Evolutionary conservation across 2,888 invertebrate species (phyloP), one percentile per base, ranked within the genome.

Genomic region (Macaria liturata): DNA sequence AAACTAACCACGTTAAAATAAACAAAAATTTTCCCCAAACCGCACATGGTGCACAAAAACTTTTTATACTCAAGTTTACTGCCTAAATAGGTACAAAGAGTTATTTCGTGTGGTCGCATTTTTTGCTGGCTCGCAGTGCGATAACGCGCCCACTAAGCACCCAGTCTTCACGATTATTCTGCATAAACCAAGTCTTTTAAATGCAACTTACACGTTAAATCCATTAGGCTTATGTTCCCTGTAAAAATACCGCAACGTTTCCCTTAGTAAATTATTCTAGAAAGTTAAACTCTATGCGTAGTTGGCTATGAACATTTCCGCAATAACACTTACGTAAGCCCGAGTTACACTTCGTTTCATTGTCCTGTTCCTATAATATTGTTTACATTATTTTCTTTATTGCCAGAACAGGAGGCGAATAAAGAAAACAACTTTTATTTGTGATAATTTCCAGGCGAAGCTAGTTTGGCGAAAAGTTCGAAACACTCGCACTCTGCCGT

Each of bases 121-220:
- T 63, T 69, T 65, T 61, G 64, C 59, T 62, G 62, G 62, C 59
- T 64, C 32, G 54, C 47, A 65, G 57, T 61, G 63, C 70, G 59
- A 64, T 69, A 74, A 64, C 64, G 67, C 69, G 70, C 67, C 67
- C 66, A 49, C 61, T 37, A 60, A 67, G 67, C 52, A 61, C 62
- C 53, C 63, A 62, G 68, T 66, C 67, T 64, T 59, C 61, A 54
- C 62, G 65, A 71, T 75, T 75, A 76, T 74, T 74, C 72, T 76
- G 75, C 73, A 79, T 72, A 69, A 72, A 75, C 68, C 72, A 73
- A 75, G 72, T 69, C 74, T 68, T 70, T 76, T 75, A 80, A 82
- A 83, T 80, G 79, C 80, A 84, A 80, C 80, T 75, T 80, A 86
- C 85, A 84, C 67, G 82, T 71, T 76, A 82, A 84, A 79, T 83